Percentiles rank a stretch among this genome's conserved stretches.
These are phyloP conservation scores for Drosophila kikkawai DNA, from an alignment of 1,140 invertebrate genomes.

Conservation along the genomic window DNA sequence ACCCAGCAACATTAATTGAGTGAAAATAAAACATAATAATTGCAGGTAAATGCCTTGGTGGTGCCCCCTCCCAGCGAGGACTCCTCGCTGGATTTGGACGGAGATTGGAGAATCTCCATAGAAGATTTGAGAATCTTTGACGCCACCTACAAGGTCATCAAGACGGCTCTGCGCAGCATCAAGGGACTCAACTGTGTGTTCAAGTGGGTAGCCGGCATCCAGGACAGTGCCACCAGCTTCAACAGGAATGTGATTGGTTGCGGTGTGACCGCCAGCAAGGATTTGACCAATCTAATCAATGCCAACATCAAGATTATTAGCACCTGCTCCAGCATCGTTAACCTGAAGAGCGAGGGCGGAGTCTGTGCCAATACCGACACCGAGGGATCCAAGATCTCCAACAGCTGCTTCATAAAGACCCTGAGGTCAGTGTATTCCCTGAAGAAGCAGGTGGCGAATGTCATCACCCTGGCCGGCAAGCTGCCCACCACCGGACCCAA, in stretches of 20 bases:
- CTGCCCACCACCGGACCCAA: conserved; percentile 58
- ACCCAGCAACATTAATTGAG: no score
- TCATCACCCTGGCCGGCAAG: conserved; percentile 43
- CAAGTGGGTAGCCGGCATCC: conserved; percentile 62
- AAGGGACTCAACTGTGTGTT: conserved; percentile 70
- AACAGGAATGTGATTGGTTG: conserved; percentile 36
- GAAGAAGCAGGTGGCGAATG: conserved; percentile 32
- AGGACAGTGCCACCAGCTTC: conserved; percentile 54
- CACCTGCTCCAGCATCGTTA: conserved; percentile 44
- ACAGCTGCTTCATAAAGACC: conserved; percentile 40
- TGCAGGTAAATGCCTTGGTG: conserved; percentile 51
- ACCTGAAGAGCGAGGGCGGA: conserved; percentile 36
- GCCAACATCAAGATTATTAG: conserved; percentile 52
- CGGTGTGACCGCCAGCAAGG: conserved; percentile 51
- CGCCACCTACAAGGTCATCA: conserved; percentile 11
- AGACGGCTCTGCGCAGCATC: conserved; percentile 36
- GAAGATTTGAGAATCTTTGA: conserved; percentile 15
- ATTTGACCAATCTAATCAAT: conserved; percentile 64
- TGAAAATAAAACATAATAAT: neutral
- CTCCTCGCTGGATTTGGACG: conserved; percentile 6
- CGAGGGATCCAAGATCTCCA: conserved; percentile 7
- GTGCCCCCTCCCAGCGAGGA: conserved; percentile 7
- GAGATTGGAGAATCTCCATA: neutral
- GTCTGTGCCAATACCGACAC: conserved; percentile 40
- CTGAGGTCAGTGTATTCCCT: conserved; percentile 27